These are phyloP conservation scores for Acleris emargana DNA, from an alignment of 2,888 invertebrate genomes.

Conservation along the genomic window DNA sequence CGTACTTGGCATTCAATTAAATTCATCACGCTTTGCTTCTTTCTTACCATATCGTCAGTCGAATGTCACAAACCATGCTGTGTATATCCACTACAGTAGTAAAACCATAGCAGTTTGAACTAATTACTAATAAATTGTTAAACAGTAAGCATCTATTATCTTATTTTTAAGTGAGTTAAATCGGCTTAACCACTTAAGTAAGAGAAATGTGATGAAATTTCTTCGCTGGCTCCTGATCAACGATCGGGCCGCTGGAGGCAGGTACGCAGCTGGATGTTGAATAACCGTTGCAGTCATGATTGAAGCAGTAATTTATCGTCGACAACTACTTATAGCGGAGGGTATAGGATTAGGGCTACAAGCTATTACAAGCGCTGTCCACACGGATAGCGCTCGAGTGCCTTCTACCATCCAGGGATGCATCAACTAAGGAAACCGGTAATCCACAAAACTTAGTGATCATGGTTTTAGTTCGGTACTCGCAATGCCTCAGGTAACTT, in stretches of 20 bases:
- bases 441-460: constrained; percentile 19
- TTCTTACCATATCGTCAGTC: too few relatives aligned
- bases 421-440: constrained; percentile 24
- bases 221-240: constrained; percentile 6
- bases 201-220: constrained; percentile 44
- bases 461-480: constrained; percentile 18
- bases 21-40: too few relatives aligned
- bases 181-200: neutral
- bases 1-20: too few relatives aligned
- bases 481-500: neutral
- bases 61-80: too few relatives aligned
- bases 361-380: constrained; percentile 1
- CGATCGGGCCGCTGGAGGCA: constrained; percentile 7
- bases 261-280: constrained; percentile 21
- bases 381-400: constrained; percentile 20
- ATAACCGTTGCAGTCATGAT: constrained; percentile 15
- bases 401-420: constrained; percentile 17
- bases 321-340: constrained; percentile 16
- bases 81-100: too few relatives aligned
- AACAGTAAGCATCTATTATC: too few relatives aligned
- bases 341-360: constrained; percentile 28
- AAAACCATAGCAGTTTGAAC: too few relatives aligned
- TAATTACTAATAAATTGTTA: too few relatives aligned
- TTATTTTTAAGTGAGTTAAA: neutral
- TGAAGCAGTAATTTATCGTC: constrained; percentile 25